Base-by-base conservation (phyloP, 1,140 invertebrate genomes). In the Aphis gossypii region DNA sequence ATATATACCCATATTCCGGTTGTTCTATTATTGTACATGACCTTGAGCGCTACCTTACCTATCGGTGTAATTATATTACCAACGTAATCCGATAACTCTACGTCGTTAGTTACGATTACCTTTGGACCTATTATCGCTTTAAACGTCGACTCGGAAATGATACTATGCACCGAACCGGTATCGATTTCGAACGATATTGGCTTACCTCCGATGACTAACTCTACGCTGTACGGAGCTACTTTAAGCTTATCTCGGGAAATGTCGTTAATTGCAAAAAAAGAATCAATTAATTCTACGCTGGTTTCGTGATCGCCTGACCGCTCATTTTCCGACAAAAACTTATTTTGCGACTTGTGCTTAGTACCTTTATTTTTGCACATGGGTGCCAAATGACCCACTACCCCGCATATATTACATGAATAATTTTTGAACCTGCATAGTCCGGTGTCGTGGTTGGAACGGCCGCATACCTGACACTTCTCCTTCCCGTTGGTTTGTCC, bases 241-340 rank as follows among this genome's bases (percentile, higher is more conserved):
- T 83, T 83, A 35, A 41, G 82, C 82, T 83, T 83, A 83, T 83
- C 82, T 83, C 82, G 82, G n/a, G 82, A 83, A 83, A n/a, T 83
- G n/a, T 83, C 82, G 38, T 83, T 83, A 83, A 83, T 18, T 83
- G 82, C n/a, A 83, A 41, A 83, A 41, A 83, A 83, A 35, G n/a
- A 83, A 83, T 83, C 82, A 41, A 83, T 83, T 25, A n/a, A n/a
- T 35, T 83, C 30, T 41, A 83, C 82, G 82, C 30, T 14, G n/a
- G 82, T 35, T 25, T 41, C 82, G 38, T 83, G 82, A 56, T 56
- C 54, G 54, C 54, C 54, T 56, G 84, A 86, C 84, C 84, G 38
- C 84, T 86, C 84, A 41, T 86, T 86, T 86, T 86, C 84, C 7
- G 84, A 44, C 38, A 86, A 86, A 86, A 86, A 86, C 84, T 86